A percentile compares a stretch with the other conserved stretches of the same genome.
Conservation (phyloP, 1,140 invertebrate genomes). For the Ostrea edulis region DNA sequence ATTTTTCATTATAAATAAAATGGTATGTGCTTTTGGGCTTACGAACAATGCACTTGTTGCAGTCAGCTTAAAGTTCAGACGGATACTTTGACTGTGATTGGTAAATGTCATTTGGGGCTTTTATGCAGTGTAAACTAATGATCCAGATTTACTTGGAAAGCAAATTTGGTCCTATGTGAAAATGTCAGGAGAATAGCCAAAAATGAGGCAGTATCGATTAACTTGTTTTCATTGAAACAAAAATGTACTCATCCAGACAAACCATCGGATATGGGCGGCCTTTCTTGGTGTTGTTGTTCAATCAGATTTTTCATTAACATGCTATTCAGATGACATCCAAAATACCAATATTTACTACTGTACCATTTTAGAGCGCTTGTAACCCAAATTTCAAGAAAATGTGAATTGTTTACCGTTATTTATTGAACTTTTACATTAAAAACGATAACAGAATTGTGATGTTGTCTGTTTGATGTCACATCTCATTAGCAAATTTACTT, state of each 20-base stretch:
- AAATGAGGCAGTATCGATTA: neutral
- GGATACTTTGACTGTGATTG: neutral
- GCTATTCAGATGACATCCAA: no score
- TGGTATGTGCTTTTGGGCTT: neutral
- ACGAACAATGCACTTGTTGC: neutral
- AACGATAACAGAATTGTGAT: no score
- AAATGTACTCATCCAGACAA: neutral
- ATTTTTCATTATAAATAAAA: neutral
- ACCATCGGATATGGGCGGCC: neutral
- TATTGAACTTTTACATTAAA: no score
- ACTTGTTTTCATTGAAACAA: neutral
- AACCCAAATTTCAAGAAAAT: no score
- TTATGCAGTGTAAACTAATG: neutral
- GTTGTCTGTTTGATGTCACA: no score
- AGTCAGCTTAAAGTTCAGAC: neutral
- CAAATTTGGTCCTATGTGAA: neutral
- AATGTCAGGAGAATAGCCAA: conserved; percentile 3
- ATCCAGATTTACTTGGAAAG: neutral
- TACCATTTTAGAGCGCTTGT: no score
- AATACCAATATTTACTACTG: no score
- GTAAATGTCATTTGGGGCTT: conserved; percentile 35
- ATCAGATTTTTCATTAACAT: no score
- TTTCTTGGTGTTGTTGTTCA: neutral
- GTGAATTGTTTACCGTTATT: no score
- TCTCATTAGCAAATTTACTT: no score